Evolutionary conservation across 2,797 vertebrate species (phyloP).

Genomic region (Loriculus beryllinus): DNA sequence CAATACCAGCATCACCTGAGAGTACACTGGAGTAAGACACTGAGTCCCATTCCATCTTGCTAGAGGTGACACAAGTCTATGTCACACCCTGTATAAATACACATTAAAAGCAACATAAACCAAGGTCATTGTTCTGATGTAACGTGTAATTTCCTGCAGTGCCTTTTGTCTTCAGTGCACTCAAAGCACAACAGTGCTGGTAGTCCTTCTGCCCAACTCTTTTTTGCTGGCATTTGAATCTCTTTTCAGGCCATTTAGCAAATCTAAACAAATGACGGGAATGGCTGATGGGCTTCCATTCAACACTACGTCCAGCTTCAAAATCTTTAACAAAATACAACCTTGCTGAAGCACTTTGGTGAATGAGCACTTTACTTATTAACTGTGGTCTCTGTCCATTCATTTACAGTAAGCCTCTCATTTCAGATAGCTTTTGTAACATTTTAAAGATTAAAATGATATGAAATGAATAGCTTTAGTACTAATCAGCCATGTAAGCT

Average conservation of each 20-base stretch:
- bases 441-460: constrained; percentile 66
- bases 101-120: not conserved
- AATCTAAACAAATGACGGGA: constrained; percentile 30
- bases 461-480: constrained; percentile 57
- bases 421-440: constrained; percentile 62
- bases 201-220: not conserved
- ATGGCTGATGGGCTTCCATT: constrained; percentile 34
- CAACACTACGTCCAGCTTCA: constrained; percentile 22
- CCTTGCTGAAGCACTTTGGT: constrained; percentile 44
- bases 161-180: not conserved
- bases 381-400: constrained; percentile 46
- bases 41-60: not conserved
- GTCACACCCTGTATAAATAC: not conserved
- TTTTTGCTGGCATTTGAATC: not conserved
- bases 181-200: not conserved
- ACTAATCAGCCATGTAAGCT: constrained; percentile 50
- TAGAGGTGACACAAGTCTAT: not conserved
- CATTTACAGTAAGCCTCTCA: constrained; percentile 60
- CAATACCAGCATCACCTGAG: not conserved
- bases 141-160: not conserved
- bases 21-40: not conserved
- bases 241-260: constrained; percentile 21
- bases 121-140: not conserved
- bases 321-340: constrained; percentile 49
- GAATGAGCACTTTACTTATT: constrained; percentile 65